Evolutionary conservation across 2,113 vertebrate genomes (phyloP).

Genomic region (Hippocampus comes): DNA sequence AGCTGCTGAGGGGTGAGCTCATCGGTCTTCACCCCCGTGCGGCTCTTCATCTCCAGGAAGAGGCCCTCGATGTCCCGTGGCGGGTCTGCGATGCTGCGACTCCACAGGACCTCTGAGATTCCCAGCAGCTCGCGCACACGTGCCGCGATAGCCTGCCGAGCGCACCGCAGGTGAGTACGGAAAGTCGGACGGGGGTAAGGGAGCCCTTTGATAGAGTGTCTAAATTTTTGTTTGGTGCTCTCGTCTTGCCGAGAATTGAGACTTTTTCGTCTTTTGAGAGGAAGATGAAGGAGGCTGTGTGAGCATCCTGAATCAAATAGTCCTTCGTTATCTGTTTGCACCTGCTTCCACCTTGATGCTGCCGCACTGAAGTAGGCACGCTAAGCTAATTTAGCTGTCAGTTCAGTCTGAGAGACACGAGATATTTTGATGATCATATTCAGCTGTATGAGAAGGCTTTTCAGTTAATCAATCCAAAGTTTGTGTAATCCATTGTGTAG

Average conservation of each 20-base stretch:
- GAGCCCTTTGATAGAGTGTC: slow-evolving; percentile 29
- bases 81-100: slow-evolving; percentile 75
- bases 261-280: neutral
- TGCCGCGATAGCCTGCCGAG: slow-evolving; percentile 77
- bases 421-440: neutral
- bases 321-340: slow-evolving; percentile 23
- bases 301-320: neutral
- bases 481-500: neutral
- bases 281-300: slow-evolving; percentile 6
- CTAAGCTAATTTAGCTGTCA: slow-evolving; percentile 28
- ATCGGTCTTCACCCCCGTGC: slow-evolving; percentile 72
- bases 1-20: slow-evolving; percentile 75
- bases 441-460: neutral
- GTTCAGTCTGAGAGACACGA: slow-evolving; percentile 12
- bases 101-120: slow-evolving; percentile 76
- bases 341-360: slow-evolving; percentile 9
- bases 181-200: neutral
- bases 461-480: neutral
- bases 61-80: slow-evolving; percentile 74
- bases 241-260: slow-evolving; percentile 10
- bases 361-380: neutral
- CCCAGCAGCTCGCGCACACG: slow-evolving; percentile 75
- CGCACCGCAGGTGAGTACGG: slow-evolving; percentile 19
- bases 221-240: slow-evolving; percentile 26
- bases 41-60: slow-evolving; percentile 82